Evolutionary conservation across 2,113 vertebrate genomes (phyloP).

Genomic region (Labeo rohita): DNA sequence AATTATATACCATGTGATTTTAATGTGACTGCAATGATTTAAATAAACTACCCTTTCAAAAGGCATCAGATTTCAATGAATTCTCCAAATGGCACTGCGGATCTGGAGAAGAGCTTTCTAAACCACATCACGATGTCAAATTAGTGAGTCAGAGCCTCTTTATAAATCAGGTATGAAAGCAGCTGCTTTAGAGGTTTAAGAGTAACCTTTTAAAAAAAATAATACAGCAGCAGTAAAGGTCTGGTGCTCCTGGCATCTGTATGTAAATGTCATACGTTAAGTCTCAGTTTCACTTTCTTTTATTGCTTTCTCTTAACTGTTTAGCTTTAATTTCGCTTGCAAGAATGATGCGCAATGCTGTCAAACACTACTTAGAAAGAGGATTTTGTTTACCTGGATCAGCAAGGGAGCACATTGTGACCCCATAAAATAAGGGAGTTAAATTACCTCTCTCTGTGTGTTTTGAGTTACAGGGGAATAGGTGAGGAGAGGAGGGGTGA

Average conservation of each 20-base stretch:
- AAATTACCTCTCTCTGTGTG: neutral
- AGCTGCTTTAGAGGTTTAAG: neutral
- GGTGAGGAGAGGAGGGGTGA: constrained; percentile 7
- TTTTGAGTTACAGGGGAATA: constrained; percentile 12
- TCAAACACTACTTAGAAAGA: neutral
- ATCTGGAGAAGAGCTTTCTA: neutral
- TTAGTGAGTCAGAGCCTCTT: neutral
- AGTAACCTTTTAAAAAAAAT: neutral
- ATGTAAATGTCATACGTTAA: neutral
- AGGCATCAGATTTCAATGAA: neutral
- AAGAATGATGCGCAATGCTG: neutral
- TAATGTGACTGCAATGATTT: constrained; percentile 23
- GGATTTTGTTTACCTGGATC: neutral
- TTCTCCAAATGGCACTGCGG: neutral
- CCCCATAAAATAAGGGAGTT: neutral
- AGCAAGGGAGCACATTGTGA: neutral
- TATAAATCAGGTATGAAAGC: constrained; percentile 1
- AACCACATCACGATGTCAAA: constrained; percentile 21
- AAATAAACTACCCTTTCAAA: neutral
- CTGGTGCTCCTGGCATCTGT: neutral
- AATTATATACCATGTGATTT: neutral
- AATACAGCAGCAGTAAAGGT: neutral
- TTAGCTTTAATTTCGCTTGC: neutral
- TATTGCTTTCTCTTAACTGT: constrained; percentile 51
- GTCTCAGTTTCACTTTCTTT: constrained; percentile 46